phyloP scores from a whole-genome alignment of 2,797 vertebrate genomes.

The Epinephelus coioides region DNA sequence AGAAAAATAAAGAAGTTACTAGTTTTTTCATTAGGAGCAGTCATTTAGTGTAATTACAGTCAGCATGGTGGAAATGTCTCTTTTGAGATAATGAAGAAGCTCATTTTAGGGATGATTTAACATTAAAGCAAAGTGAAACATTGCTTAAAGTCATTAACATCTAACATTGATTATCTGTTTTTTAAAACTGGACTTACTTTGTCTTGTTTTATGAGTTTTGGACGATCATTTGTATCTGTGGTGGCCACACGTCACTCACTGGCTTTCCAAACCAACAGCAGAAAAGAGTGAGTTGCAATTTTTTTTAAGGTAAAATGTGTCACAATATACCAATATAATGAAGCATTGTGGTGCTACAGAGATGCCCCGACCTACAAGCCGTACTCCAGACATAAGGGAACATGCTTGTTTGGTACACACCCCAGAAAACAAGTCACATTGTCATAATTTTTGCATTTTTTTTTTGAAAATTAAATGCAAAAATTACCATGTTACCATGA shows the following conservation, averaged over 20 bases:
- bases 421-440: too few relatives aligned
- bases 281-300: too few relatives aligned
- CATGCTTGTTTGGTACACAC: too few relatives aligned
- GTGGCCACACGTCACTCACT: too few relatives aligned
- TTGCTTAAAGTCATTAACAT: conserved; percentile 19
- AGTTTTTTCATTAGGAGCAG: conserved; percentile 4
- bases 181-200: neutral
- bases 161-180: conserved; percentile 6
- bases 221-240: neutral
- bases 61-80: neutral
- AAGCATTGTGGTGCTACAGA: too few relatives aligned
- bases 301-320: too few relatives aligned
- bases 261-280: neutral
- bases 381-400: too few relatives aligned
- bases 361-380: too few relatives aligned
- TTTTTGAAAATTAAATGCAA: too few relatives aligned
- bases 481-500: too few relatives aligned
- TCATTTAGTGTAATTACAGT: conserved; percentile 30
- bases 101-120: conserved; percentile 50
- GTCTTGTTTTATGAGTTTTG: neutral
- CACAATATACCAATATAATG: too few relatives aligned
- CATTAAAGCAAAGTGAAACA: conserved; percentile 10
- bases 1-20: conserved; percentile 3
- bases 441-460: too few relatives aligned
- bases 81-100: conserved; percentile 12